Evolutionary conservation across 2,113 vertebrate species (phyloP).

Genomic region (Hypanus sabinus): DNA sequence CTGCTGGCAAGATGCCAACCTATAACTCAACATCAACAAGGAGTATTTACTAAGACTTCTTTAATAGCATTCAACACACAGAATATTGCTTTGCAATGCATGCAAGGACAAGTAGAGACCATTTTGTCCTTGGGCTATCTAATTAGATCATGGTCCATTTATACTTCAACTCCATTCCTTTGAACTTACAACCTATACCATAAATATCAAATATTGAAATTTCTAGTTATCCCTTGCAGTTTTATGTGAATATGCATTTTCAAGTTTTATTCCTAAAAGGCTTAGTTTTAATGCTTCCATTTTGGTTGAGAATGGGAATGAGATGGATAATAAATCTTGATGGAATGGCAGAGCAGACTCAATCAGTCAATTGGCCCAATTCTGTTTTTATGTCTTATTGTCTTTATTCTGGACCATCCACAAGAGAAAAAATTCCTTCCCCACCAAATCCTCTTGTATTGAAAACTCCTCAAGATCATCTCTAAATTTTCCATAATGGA

Average conservation of each 20-base stretch:
- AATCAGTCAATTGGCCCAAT: too few relatives aligned
- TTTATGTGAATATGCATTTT: not conserved
- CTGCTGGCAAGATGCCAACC: not conserved
- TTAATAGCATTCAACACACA: not conserved
- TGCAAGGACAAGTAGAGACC: not conserved
- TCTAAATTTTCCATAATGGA: not conserved
- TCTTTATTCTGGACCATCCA: not conserved
- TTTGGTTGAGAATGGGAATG: not conserved
- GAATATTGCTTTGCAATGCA: not conserved
- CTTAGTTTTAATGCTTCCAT: not conserved
- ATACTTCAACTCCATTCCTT: not conserved
- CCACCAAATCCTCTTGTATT: not conserved
- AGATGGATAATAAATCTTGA: too few relatives aligned
- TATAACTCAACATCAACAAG: not conserved
- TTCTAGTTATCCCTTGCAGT: not conserved
- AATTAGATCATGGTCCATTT: not conserved
- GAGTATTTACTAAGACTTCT: not conserved
- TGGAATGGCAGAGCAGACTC: too few relatives aligned
- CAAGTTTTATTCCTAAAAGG: not conserved
- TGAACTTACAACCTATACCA: not conserved
- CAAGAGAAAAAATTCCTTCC: not conserved
- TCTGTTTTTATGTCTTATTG: too few relatives aligned
- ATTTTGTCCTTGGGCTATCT: not conserved
- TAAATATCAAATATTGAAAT: not conserved
- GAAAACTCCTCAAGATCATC: not conserved